Evolutionary conservation across 1,140 invertebrate genomes (phyloP).

Genomic region (Pogonognathellus flavescens): DNA sequence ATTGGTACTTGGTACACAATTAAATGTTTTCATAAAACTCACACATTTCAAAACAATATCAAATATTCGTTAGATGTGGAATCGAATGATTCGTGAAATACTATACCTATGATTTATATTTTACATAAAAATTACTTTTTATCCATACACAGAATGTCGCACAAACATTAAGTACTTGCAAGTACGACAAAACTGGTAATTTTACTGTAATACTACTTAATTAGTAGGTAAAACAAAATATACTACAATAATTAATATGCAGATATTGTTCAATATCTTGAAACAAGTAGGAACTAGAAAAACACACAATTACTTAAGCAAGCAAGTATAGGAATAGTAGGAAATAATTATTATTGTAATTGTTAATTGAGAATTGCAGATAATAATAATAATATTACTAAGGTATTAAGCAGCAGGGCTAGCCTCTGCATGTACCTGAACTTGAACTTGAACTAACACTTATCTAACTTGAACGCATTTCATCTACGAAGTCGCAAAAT

Average conservation of each 20-base stretch:
- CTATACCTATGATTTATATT: not conserved
- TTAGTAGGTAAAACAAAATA: too few species aligned
- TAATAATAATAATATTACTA: not conserved
- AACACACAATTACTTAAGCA: too few species aligned
- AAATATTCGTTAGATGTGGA: not conserved
- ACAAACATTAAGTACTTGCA: not conserved
- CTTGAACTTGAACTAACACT: not conserved
- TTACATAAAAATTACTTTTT: not conserved
- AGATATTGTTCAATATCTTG: too few species aligned
- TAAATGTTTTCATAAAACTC: not conserved
- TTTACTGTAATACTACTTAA: too few species aligned
- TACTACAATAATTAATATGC: too few species aligned
- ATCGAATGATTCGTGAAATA: not conserved
- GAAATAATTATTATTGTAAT: too few species aligned
- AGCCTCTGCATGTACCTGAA: not conserved
- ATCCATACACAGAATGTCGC: not conserved
- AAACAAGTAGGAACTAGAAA: too few species aligned
- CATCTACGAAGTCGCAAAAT: not conserved
- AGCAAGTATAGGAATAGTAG: too few species aligned
- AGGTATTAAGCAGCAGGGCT: not conserved
- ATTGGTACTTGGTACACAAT: too few species aligned
- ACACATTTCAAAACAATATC: conserved; percentile 42
- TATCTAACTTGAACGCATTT: not conserved
- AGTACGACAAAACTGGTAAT: not conserved
- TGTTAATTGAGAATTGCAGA: not conserved